Base-by-base conservation (phyloP, 2,888 invertebrate genomes). In the Campoplex capitator region DNA sequence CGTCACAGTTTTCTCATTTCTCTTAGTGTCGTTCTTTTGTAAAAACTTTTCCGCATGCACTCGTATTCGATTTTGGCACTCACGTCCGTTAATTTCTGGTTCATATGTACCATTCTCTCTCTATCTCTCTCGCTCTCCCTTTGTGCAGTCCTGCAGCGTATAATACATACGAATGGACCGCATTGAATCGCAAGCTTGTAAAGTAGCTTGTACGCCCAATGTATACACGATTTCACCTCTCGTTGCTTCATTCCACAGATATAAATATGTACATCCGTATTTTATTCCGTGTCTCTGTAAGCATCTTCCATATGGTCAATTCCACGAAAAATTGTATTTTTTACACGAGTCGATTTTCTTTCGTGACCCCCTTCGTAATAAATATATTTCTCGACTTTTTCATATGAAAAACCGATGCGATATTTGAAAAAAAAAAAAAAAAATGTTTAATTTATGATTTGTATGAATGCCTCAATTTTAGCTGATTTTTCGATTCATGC, bases 201-300 rank as follows among this genome's bases (percentile, higher is more conserved):
- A 56, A 62, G 71, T 76, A 45, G 71, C 83, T 62, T 76, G 80
- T 80, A 86, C 75, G 65, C 51, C 86, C 58, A 76, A 76, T 77
- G 83, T 86, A 65, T 74, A 74, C 65, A 81, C 71, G 28, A 58
- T 79, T 79, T 70, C 42, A 42, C 77, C 23, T 38, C 45, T 79
- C 71, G 79, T 23, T 71, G 32, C 42, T 48, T 71, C 18, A 70
- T 70, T 70, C 70, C 67, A 70, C 38, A 45, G 4, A n/a, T 1
- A 23, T 62, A 42, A 23, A 71, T 1, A 23, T 62, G 28, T 45
- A 51, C 32, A 58, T 58, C 68, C 45, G 45, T 42, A 23, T 45
- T 23, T 45, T 23, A 51, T 16, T 51, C 8, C 32, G 32, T 71
- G 71, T 32, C 3, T 42, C 18, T 42, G 68, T 35, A 45, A 45